phyloP scores from a whole-genome alignment of 2,113 vertebrate genomes.

The Struthio camelus region DNA sequence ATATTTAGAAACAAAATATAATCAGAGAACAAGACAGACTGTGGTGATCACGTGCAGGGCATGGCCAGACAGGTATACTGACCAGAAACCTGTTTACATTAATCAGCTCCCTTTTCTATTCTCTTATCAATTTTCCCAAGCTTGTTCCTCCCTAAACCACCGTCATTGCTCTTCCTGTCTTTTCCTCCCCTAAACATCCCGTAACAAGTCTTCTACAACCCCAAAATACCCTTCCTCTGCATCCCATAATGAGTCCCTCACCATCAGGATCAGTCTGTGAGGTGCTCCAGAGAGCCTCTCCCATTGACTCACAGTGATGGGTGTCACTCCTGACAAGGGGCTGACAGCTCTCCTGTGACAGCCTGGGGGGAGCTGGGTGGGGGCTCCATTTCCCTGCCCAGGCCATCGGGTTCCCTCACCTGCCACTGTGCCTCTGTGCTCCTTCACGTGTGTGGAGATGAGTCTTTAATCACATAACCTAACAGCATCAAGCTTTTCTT shows the following conservation, averaged over 20 bases:
- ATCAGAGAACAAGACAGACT: neutral
- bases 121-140: neutral
- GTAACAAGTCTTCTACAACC: neutral
- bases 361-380: neutral
- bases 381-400: neutral
- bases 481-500: neutral
- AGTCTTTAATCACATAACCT: neutral
- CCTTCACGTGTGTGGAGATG: neutral
- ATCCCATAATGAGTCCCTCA: neutral
- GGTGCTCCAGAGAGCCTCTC: neutral
- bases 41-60: neutral
- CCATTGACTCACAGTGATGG: neutral
- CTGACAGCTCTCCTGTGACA: neutral
- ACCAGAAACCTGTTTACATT: neutral
- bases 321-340: neutral
- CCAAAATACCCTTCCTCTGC: neutral
- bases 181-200: neutral
- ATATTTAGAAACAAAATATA: neutral
- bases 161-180: neutral
- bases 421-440: neutral
- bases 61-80: neutral
- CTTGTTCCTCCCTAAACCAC: neutral
- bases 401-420: neutral
- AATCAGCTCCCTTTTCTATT: neutral
- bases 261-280: neutral